These are phyloP conservation scores for Phenganax subtilis DNA, from an alignment of 92 coral and sea anemone genomes.

Conservation along the genomic window DNA sequence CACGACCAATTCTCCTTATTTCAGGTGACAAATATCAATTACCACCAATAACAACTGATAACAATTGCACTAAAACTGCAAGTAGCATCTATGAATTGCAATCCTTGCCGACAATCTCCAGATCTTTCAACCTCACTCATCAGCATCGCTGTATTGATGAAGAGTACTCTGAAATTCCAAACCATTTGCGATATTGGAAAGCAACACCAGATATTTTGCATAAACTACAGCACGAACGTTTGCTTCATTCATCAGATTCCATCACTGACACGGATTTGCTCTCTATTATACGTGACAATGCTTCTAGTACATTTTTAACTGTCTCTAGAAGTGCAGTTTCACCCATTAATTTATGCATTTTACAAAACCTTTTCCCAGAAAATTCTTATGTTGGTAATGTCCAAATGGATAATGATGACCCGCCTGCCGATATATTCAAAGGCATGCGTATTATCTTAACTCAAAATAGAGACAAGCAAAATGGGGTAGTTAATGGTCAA, in stretches of 20 bases:
- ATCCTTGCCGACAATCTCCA: neutral
- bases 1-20: conserved; percentile 29
- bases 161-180: neutral
- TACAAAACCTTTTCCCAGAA: neutral
- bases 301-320: conserved; percentile 11
- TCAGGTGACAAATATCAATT: conserved; percentile 32
- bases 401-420: conserved; percentile 18
- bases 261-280: neutral
- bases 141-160: conserved; percentile 13
- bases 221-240: neutral
- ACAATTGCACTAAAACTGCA: neutral
- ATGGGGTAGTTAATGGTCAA: conserved; percentile 15
- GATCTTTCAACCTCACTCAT: neutral
- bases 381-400: neutral
- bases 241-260: neutral
- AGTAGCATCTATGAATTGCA: neutral
- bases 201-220: neutral
- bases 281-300: neutral
- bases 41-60: conserved; percentile 27
- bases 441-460: conserved; percentile 3
- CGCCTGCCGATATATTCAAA: neutral
- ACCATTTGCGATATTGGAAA: conserved; percentile 4
- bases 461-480: conserved; percentile 16
- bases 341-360: neutral
- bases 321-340: conserved; percentile 18